phyloP scores from a whole-genome alignment of 2,113 vertebrate genomes.

The Callipepla squamata region DNA sequence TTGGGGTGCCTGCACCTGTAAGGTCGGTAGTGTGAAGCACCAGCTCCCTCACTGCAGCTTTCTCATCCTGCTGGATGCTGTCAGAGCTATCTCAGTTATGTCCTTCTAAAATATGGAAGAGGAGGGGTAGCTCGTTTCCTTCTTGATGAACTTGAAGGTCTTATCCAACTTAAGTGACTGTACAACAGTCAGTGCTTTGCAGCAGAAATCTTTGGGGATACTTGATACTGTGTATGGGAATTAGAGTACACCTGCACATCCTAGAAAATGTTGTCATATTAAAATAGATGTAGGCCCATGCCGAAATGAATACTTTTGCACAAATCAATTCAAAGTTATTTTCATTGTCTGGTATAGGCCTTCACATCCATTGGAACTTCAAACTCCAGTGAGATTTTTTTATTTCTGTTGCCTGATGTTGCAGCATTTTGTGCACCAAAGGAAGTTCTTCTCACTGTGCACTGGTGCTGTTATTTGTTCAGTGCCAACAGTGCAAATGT shows the following conservation, averaged over 20 bases:
- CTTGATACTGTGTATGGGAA: not conserved
- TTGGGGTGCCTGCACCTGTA: not conserved
- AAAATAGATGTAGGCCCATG: not conserved
- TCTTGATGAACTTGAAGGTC: not conserved
- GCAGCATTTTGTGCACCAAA: not conserved
- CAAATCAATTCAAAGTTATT: not conserved
- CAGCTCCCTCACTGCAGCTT: fast-evolving
- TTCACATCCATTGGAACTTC: not conserved
- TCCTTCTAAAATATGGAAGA: not conserved
- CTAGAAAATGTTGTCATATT: not conserved
- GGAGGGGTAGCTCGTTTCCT: not conserved
- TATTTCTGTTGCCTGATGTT: not conserved
- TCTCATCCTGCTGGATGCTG: not conserved
- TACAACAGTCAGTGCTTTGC: not conserved
- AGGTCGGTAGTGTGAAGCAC: not conserved
- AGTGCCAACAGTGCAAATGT: not conserved
- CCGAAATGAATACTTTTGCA: not conserved
- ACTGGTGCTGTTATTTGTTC: not conserved
- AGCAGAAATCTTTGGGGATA: not conserved
- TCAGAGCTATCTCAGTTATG: not conserved
- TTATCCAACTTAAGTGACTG: not conserved
- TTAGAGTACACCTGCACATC: not conserved
- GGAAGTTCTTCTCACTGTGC: not conserved
- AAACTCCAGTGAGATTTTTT: not conserved
- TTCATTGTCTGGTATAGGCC: not conserved